Evolutionary conservation across 2,888 invertebrate species (phyloP), one percentile per base, ranked within the genome.

Genomic region (Aleiodes leptofemur): DNA sequence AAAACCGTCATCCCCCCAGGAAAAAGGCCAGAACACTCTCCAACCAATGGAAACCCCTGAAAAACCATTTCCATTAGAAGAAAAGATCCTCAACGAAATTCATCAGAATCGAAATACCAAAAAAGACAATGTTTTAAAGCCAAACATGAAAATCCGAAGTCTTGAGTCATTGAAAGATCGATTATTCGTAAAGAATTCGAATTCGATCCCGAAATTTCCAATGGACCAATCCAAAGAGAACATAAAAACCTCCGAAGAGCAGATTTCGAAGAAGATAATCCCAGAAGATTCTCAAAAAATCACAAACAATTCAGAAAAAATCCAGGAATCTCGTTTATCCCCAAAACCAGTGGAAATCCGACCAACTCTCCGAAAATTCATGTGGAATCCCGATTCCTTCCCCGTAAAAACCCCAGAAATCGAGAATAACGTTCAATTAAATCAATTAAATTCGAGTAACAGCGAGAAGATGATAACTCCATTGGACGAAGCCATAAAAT

Each of bases 191-290:
- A 43, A 48, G 6, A 14, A 11, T 7, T 14, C 8, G 16, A 61
- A 61, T 1, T 7, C 38, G 0, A n/a, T 34, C 0, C n/a, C n/a
- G 14, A 61, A 61, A 2, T 38, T 13, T 4, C 14, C 8, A 7
- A 14, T 16, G 43, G 16, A n/a, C 7, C 14, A 7, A 2, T 48
- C 14, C 9, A 64, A 66, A 9, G 57, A 57, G 23, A 29, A 56
- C n/a, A 51, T 57, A 0, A 3, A 51, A 9, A 72, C 73, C 11
- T 55, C 69, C 8, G 71, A 75, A 9, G 43, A 64, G 16, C 38
- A 64, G 6, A 0, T 43, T 7, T 3, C 29, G 16, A 34, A 59
- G 11, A 59, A 6, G 2, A 38, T 38, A 38, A 38, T 38, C 38
- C 8, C 38, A 38, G 38, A 38, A 38, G 6, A 38, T 3, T 38